Evolutionary conservation across 1,140 invertebrate species (phyloP).

Genomic region (Nebria ingens): DNA sequence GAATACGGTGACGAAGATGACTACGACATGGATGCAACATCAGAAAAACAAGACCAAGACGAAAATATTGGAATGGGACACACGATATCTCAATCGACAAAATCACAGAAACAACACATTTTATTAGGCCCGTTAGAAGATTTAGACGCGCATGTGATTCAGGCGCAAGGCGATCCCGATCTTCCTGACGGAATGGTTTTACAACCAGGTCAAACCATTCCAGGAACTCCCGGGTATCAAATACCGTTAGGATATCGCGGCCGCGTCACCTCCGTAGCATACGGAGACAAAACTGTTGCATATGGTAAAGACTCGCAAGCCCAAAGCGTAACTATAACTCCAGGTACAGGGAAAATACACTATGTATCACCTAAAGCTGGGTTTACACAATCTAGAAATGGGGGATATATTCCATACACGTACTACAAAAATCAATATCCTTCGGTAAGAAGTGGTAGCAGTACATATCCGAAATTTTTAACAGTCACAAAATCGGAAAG

Average conservation of each 20-base stretch:
- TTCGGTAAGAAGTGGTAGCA: conserved; percentile 32
- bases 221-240: conserved; percentile 48
- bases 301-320: conserved; percentile 49
- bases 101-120: conserved; percentile 41
- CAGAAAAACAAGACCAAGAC: conserved; percentile 11
- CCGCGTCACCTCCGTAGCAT: conserved; percentile 47
- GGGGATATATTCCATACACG: background rate
- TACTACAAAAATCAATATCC: conserved; percentile 24
- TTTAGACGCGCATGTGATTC: conserved; percentile 40
- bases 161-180: conserved; percentile 34
- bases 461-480: conserved; percentile 44
- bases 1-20: conserved; percentile 35
- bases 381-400: background rate
- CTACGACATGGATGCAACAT: conserved; percentile 16
- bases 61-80: conserved; percentile 15
- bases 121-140: conserved; percentile 39
- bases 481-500: conserved; percentile 69
- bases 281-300: conserved; percentile 45
- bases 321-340: conserved; percentile 48
- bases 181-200: conserved; percentile 40
- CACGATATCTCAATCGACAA: conserved; percentile 33
- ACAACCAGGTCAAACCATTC: conserved; percentile 49
- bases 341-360: conserved; percentile 42
- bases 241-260: conserved; percentile 57
- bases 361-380: conserved; percentile 26